Base-by-base conservation (phyloP, 2,113 vertebrate species). In the Cinclus mexicanus region DNA sequence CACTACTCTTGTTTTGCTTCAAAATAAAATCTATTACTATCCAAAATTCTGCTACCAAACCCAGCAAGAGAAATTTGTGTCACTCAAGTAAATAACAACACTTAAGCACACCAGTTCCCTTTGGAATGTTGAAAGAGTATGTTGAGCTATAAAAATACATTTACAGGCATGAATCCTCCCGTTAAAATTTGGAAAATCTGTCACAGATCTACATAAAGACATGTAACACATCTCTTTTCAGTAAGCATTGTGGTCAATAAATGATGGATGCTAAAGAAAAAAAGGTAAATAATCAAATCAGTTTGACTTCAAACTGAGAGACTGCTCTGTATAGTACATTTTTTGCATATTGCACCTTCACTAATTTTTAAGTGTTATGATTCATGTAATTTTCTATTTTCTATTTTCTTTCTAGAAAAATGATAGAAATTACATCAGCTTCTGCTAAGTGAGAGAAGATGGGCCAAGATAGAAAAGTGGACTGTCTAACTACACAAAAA, bases 341-440 rank as follows among this genome's bases (percentile, higher is more conserved):
- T 44, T 80, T 64, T 47, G 13, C 37, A 64, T 52, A 37, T 64
- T 47, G 50, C 52, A 88, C 55, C 12, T 83, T 96, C 50, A 80
- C 63, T 96, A 89, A 81, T 94, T 89, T 93, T 94, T 61, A 92
- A 91, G 60, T 90, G 75, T 90, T 90, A 64, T 81, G 94, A 97
- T 91, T 96, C 88, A 78, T 78, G 28, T 75, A 53, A 94, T 93
- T 95, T 94, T 85, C 68, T 75, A 87, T 11, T 19, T 87, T 76
- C 85, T 94, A 29, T 61, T 65, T 90, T 92, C 92, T 95, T 97
- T 89, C 82, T 93, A 77, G 64, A 96, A 96, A 96, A 96, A 96
- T 89, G 92, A 87, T 44, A 87, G 81, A 94, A 94, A 97, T 89
- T 93, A 85, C 33, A 76, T 28, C 21, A 61, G 35, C 52, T 74